These are phyloP conservation scores for Corapipo altera DNA, from an alignment of 2,113 vertebrate genomes.

Conservation along the genomic window DNA sequence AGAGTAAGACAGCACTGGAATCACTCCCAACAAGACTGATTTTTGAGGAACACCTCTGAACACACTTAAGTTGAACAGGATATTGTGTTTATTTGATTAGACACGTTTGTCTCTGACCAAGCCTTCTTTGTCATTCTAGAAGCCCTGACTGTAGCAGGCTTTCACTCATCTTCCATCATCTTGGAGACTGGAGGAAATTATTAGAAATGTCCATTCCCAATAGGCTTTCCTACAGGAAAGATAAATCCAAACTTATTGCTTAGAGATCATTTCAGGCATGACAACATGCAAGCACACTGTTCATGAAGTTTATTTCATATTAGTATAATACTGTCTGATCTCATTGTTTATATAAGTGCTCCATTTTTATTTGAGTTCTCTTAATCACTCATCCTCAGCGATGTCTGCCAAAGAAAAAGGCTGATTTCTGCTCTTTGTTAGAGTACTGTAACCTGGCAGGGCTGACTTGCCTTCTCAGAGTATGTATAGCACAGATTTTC, in stretches of 20 bases:
- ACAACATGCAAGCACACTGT: not conserved
- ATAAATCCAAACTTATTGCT: not conserved
- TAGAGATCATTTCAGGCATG: not conserved
- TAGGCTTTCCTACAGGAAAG: not conserved
- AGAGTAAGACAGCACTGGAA: not conserved
- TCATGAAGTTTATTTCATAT: not conserved
- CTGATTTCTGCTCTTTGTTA: not conserved
- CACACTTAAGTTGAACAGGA: not conserved
- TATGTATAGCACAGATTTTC: not conserved
- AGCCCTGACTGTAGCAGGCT: not conserved
- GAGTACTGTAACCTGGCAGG: not conserved
- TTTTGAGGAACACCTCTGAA: not conserved
- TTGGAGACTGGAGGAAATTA: not conserved
- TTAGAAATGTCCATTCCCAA: not conserved
- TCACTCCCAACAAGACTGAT: not conserved
- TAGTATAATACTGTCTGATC: not conserved
- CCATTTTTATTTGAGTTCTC: not conserved
- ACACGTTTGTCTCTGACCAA: not conserved
- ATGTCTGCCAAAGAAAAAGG: not conserved
- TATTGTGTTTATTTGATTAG: not conserved
- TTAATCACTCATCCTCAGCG: not conserved
- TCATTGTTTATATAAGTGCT: not conserved
- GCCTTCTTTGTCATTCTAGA: not conserved
- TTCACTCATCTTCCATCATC: not conserved
- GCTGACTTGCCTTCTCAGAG: not conserved